These are phyloP conservation scores for Encarsia formosa DNA, from an alignment of 2,888 invertebrate genomes.

Conservation along the genomic window DNA sequence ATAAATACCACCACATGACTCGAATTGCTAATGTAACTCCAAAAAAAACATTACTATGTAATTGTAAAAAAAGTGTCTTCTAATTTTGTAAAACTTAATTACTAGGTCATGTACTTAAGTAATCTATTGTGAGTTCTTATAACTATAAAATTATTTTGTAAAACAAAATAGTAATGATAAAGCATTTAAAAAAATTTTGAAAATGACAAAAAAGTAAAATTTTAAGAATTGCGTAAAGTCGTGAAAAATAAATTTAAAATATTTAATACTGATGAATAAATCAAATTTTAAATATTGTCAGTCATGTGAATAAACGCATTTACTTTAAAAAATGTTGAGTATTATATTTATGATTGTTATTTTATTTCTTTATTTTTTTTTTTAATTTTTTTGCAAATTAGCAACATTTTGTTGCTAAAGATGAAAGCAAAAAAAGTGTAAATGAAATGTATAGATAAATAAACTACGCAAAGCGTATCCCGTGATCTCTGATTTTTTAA, in stretches of 20 bases:
- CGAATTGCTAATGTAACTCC: no score
- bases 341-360: conserved; percentile 1
- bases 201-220: not conserved
- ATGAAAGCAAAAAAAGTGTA: conserved; percentile 8
- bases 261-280: not conserved
- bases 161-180: not conserved
- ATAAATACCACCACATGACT: not conserved
- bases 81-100: no score
- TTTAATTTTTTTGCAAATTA: not conserved
- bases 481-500: conserved; percentile 21
- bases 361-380: not conserved
- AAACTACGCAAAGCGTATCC: conserved; percentile 7
- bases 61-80: no score
- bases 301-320: conserved; percentile 11
- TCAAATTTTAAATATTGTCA: not conserved
- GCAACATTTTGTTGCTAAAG: conserved; percentile 1
- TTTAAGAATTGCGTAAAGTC: not conserved
- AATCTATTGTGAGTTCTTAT: not conserved
- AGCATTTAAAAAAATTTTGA: not conserved
- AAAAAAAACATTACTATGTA: no score
- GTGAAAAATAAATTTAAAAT: not conserved
- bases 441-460: conserved; percentile 22
- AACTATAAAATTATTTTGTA: not conserved
- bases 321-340: conserved; percentile 9
- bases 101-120: no score